Evolutionary conservation across 2,888 invertebrate species (phyloP), one percentile per base, ranked within the genome.

Genomic region (Mamestra brassicae): DNA sequence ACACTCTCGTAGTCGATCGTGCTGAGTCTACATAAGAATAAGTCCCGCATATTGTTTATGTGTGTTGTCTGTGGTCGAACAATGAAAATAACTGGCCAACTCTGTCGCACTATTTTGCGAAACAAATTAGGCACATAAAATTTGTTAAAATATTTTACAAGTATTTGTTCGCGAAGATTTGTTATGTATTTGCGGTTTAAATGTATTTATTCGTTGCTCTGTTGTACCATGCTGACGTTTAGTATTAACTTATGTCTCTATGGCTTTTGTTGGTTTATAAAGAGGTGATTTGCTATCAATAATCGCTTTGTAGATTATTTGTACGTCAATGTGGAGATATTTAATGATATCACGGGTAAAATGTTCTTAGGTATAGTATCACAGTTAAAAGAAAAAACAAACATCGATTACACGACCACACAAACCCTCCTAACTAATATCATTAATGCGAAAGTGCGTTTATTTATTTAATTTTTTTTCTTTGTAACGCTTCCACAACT

Each of bases 21-120:
- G 84, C 81, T 76, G 78, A 73, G 81, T 83, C 80, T 78, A 84
- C 83, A 84, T 87, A 83, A 83, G 76, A 86, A 84, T 86, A 81
- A 54, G 72, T 76, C 70, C 67, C 34, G 71, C 52, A 81, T 81
- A 83, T 83, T 81, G 83, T 89, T 85, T 86, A 88, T 84, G 65
- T 11, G 13, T 65, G 60, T 63, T 81, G 76, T 83, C 77, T 80
- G 74, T 72, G 34, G 55, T 77, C 74, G 61, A 83, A 87, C 87
- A 81, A 88, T 81, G 78, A 68, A 71, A 81, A 85, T 78, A 84
- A 82, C 78, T 52, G 63, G 50, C n/a, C 55, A 54, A 58, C 74
- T 11, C 55, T 69, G 85, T 83, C 78, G 6, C 63, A 71, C 69
- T 81, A 83, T 81, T 67, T 81, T 81, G 61, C 58, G 8, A 13